Percentiles rank a stretch among this genome's conserved stretches.
These are phyloP conservation scores for Phalanger gymnotis DNA, from an alignment of 2,797 vertebrate genomes.

Conservation along the genomic window DNA sequence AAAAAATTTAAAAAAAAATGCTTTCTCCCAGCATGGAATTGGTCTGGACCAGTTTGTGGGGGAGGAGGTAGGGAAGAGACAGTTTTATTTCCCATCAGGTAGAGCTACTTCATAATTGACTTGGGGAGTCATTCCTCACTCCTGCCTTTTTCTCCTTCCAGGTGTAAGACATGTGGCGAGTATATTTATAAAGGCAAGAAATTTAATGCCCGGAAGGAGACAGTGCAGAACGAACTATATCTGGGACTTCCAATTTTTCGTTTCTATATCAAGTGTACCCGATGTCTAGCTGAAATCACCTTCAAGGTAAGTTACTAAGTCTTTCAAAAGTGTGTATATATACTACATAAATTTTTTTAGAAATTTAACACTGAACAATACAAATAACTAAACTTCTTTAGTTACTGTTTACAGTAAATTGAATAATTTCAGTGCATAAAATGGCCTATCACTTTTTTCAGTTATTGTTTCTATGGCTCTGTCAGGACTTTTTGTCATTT, in stretches of 20 bases:
- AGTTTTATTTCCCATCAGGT: not conserved
- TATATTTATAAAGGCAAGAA: conserved; percentile 99
- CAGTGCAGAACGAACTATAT: conserved; percentile 93
- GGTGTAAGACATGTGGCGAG: conserved; percentile 98
- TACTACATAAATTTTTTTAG: not conserved
- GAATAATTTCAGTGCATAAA: not conserved
- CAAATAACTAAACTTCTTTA: not conserved
- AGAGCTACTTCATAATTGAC: not conserved
- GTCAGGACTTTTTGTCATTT: not conserved
- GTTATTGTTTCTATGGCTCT: not conserved
- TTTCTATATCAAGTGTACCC: conserved; percentile 99
- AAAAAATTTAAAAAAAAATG: too few species aligned
- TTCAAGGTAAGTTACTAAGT: conserved; percentile 90
- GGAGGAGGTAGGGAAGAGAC: not conserved
- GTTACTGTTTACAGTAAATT: not conserved
- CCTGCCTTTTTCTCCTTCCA: conserved; percentile 59
- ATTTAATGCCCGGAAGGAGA: conserved; percentile 97
- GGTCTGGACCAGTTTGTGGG: not conserved
- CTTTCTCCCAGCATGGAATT: not conserved
- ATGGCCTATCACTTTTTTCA: not conserved
- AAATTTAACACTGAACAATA: not conserved
- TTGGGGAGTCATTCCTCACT: not conserved
- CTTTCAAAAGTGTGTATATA: not conserved
- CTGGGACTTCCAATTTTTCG: conserved; percentile 97
- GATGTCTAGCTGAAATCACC: conserved; percentile 97